phyloP scores from a whole-genome alignment of 2,113 vertebrate species.

The Columbina picui region DNA sequence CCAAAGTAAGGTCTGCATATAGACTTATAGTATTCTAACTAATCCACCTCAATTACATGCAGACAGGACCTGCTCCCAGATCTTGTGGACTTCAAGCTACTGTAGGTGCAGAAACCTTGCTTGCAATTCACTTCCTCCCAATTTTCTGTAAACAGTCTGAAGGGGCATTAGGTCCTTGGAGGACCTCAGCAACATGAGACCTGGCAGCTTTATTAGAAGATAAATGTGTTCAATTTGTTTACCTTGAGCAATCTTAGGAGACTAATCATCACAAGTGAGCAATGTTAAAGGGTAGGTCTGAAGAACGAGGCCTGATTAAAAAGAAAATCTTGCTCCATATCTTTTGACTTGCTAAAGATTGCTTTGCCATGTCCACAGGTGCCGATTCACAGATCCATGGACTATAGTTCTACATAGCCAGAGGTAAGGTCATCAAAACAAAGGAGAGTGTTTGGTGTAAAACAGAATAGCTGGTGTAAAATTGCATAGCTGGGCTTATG shows the following conservation, averaged over 20 bases:
- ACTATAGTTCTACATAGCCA: not conserved
- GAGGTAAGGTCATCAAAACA: not conserved
- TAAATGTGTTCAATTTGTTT: not conserved
- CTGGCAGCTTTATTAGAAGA: not conserved
- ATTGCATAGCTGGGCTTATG: not conserved
- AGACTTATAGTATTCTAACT: not conserved
- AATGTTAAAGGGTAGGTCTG: not conserved
- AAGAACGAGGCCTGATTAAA: not conserved
- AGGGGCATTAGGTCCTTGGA: not conserved
- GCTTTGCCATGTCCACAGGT: rapidly evolving
- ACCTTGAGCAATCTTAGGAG: not conserved
- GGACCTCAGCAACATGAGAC: not conserved
- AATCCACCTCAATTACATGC: not conserved
- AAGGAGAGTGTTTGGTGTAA: not conserved
- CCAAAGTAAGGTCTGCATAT: not conserved
- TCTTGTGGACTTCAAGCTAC: not conserved
- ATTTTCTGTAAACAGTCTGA: not conserved
- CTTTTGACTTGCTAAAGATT: not conserved
- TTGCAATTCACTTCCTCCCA: not conserved
- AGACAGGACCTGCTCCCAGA: not conserved
- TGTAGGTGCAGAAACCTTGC: not conserved
- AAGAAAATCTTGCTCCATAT: not conserved
- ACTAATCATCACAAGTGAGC: not conserved
- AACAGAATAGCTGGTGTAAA: not conserved
- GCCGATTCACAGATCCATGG: rapidly evolving